Base-by-base conservation (phyloP, 2,113 vertebrate species). In the Nibea coibor region DNA sequence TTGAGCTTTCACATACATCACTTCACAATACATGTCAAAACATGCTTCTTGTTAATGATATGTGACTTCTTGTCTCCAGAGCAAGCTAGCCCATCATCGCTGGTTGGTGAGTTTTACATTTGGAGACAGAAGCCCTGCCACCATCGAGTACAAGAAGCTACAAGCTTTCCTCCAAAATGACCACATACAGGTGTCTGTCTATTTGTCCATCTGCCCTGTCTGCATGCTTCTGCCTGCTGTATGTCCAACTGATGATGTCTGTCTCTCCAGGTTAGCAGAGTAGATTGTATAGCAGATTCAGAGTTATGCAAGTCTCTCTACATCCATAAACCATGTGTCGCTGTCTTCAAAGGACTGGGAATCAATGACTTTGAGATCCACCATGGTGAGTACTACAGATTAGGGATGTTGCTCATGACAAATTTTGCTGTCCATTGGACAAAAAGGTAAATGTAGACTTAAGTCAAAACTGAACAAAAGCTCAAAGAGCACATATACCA, bases 61-160 rank as follows among this genome's bases (percentile, higher is more conserved):
- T 61, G 1, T 35, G 4, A 43, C 31, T 64, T 45, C 9, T 48
- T 28, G 20, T 26, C 10, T 45, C 9, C 83, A 99, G 98, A 93
- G 94, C 4, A 97, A 93, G 31, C 89, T 99, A 88, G 95, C 96
- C 64, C 96, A 93, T 83, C 97, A 98, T 88, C 96, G 97, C 4
- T 99, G 98, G 98, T 94, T 99, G 78, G 70, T 99, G 64, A 97
- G 97, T 92, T 99, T 99, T 88, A 94, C 95, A 0, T 98, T 98
- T 90, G 96, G 97, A 24, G 83, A 95, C 22, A 89, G 73, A 56
- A 94, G 93, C 80, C 64, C 92, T 45, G 82, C 87, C 65, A 85
- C 93, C 78, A 93, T 95, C 31, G 97, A 99, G 82, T 96, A 98
- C 89, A 99, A 99, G 92, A 99, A 98, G 91, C 95, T 99, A 12